These are phyloP conservation scores for Holothuria scabra DNA, from an alignment of 53 echinoderm and acorn worm genomes.

Conservation along the genomic window DNA sequence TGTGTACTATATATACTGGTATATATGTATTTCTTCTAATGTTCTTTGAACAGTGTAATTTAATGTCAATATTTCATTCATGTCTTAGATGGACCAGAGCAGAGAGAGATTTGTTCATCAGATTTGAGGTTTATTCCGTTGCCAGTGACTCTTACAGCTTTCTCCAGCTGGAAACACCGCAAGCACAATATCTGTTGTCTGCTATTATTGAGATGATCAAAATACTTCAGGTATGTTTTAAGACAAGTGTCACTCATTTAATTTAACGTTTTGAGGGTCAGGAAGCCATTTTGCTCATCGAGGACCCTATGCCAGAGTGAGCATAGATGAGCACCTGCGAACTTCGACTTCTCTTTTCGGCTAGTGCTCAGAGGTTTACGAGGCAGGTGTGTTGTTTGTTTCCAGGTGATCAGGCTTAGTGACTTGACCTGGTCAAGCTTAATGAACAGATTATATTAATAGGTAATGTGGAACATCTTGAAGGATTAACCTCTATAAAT, in stretches of 20 bases:
- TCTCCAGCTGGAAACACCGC: slow-evolving; percentile 68
- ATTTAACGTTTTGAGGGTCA: not conserved
- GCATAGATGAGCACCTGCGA: too few species aligned
- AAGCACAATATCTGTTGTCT: slow-evolving; percentile 84
- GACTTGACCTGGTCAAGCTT: too few species aligned
- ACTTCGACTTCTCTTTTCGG: too few species aligned
- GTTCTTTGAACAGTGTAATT: not conserved
- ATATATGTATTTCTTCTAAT: too few species aligned
- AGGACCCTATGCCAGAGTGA: too few species aligned
- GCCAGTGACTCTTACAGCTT: slow-evolving; percentile 62
- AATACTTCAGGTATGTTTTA: slow-evolving; percentile 78
- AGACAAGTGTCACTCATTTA: not conserved
- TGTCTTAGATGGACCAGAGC: slow-evolving; percentile 73
- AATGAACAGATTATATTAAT: too few species aligned
- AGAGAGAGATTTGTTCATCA: slow-evolving; percentile 70
- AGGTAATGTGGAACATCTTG: too few species aligned
- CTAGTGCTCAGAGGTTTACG: too few species aligned
- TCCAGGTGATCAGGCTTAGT: too few species aligned
- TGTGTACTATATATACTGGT: too few species aligned
- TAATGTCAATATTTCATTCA: not conserved
- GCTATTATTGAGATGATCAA: slow-evolving; percentile 93
- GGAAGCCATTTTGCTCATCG: too few species aligned
- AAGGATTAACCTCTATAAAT: too few species aligned
- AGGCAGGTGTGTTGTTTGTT: not conserved
- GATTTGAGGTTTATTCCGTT: slow-evolving; percentile 81